Percentiles rank a stretch among this genome's conserved stretches.
Conservation (phyloP, 2,113 vertebrate species). For the Melanocharis versteri region DNA sequence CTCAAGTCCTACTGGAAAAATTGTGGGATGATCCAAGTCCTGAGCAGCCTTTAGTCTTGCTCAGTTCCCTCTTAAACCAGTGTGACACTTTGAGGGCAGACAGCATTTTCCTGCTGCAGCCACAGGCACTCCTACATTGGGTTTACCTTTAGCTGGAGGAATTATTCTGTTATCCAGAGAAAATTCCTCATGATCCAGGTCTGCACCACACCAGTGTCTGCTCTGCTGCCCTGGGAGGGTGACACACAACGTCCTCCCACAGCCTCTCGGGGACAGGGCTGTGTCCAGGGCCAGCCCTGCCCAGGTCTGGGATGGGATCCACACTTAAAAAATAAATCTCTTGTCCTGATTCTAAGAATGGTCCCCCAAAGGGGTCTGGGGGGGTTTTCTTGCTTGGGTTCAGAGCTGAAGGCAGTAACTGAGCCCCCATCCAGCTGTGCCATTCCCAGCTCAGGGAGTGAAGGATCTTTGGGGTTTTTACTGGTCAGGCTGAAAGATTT, state of each 20-base stretch:
- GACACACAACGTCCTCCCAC: fast-evolving
- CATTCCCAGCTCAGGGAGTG: not conserved
- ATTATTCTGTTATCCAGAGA: not conserved
- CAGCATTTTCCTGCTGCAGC: not conserved
- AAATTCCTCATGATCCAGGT: not conserved
- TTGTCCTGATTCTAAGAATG: not conserved
- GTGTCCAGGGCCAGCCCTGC: not conserved
- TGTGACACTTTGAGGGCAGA: slow-evolving; percentile 28
- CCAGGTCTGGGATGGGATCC: not conserved
- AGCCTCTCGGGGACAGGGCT: not conserved
- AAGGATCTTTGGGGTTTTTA: not conserved
- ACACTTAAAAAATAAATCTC: not conserved
- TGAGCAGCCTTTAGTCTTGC: slow-evolving; percentile 11
- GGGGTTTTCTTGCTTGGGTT: not conserved
- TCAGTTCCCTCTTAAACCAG: not conserved
- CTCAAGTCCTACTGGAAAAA: not conserved
- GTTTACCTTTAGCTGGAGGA: not conserved
- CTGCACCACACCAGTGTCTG: not conserved
- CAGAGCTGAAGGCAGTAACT: not conserved
- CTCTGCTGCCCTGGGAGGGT: not conserved
- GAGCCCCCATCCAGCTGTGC: not conserved
- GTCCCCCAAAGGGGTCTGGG: not conserved
- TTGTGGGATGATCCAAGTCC: not conserved
- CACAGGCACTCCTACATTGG: fast-evolving
- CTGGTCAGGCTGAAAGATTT: not conserved